phyloP scores from a whole-genome alignment of 1,140 invertebrate genomes.

The Popillia japonica region DNA sequence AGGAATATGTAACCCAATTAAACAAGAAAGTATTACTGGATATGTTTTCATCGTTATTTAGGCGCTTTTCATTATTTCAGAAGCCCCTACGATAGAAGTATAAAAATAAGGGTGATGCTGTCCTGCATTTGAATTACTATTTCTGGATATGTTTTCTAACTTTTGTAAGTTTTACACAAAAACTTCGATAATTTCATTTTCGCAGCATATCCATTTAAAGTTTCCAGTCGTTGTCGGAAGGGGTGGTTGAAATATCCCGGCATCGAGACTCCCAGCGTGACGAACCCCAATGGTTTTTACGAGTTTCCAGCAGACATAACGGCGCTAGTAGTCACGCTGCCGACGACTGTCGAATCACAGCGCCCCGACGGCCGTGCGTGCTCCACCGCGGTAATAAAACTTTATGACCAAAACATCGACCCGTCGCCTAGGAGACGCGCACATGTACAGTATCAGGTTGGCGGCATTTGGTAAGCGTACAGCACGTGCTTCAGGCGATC shows the following conservation, averaged over 20 bases:
- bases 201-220: slow-evolving; percentile 26
- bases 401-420: slow-evolving; percentile 62
- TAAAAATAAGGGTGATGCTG: too few species aligned
- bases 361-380: slow-evolving; percentile 55
- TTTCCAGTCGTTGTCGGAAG: not conserved
- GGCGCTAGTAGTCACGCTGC: slow-evolving; percentile 50
- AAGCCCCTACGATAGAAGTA: too few species aligned
- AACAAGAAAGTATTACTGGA: too few species aligned
- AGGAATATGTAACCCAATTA: too few species aligned
- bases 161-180: not conserved
- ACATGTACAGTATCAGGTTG: slow-evolving; percentile 51
- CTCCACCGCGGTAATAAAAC: slow-evolving; percentile 59
- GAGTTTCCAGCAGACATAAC: slow-evolving; percentile 54
- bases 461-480: not conserved
- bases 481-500: slow-evolving; percentile 12
- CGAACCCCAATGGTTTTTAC: slow-evolving; percentile 56
- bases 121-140: not conserved
- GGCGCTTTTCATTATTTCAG: too few species aligned
- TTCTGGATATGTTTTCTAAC: not conserved
- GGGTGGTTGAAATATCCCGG: slow-evolving; percentile 16
- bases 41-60: too few species aligned
- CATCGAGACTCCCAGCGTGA: slow-evolving; percentile 5
- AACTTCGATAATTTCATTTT: slow-evolving; percentile 28
- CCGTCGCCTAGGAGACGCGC: slow-evolving; percentile 59
- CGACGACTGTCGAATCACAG: slow-evolving; percentile 50